A percentile compares a stretch with the other conserved stretches of the same genome.
Evolutionary conservation across 2,113 vertebrate species (phyloP).

Genomic region (Albula goreensis): DNA sequence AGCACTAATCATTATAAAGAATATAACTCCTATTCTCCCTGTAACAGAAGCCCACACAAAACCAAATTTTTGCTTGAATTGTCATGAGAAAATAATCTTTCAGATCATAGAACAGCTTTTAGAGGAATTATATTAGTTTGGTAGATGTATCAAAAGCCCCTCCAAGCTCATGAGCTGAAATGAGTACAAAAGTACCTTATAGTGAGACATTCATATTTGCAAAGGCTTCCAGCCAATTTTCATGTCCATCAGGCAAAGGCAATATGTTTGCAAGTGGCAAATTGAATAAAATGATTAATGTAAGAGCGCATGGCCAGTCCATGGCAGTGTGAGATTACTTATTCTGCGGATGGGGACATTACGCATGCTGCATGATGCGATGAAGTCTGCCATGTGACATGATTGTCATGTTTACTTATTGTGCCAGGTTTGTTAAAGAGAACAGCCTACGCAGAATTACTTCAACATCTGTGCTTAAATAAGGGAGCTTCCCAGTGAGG

Average conservation of each 20-base stretch:
- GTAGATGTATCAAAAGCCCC: background rate
- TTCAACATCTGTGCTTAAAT: background rate
- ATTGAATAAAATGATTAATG: background rate
- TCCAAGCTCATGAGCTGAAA: background rate
- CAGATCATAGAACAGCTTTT: background rate
- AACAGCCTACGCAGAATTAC: background rate
- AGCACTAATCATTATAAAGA: background rate
- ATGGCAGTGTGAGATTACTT: background rate
- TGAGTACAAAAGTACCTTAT: slow-evolving; percentile 13
- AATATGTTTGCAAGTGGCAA: background rate
- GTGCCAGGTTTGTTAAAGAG: background rate
- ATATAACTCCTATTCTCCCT: background rate
- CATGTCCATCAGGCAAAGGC: background rate
- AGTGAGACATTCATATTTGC: background rate
- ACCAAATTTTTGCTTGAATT: background rate
- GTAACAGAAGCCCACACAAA: background rate
- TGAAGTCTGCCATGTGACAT: background rate
- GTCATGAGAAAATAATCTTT: background rate
- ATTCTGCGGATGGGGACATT: background rate
- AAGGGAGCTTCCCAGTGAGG: background rate
- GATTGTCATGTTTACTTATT: background rate
- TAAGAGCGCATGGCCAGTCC: background rate
- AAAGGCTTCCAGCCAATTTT: slow-evolving; percentile 1
- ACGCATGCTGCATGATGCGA: background rate
- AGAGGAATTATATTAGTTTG: slow-evolving; percentile 4